phyloP scores from a whole-genome alignment of 2,113 vertebrate species.

The Lycocorax pyrrhopterus region DNA sequence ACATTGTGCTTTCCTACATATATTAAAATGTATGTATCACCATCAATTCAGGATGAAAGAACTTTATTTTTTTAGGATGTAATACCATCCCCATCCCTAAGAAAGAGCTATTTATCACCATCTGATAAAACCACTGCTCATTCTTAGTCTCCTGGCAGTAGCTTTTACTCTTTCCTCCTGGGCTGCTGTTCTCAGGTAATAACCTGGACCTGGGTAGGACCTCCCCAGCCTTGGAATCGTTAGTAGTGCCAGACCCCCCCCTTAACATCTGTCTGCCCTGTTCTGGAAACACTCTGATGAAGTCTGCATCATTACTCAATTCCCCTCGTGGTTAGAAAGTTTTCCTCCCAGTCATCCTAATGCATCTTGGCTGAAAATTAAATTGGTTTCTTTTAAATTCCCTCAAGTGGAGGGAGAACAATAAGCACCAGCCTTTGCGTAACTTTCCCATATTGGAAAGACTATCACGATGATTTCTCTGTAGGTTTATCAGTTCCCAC shows the following conservation, averaged over 20 bases:
- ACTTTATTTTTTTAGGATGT: background rate
- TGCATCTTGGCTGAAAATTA: conserved; percentile 61
- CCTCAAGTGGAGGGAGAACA: conserved; percentile 51
- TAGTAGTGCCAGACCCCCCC: conserved; percentile 11
- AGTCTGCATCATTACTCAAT: conserved; percentile 45
- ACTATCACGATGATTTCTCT: conserved; percentile 28
- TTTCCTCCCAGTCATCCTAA: conserved; percentile 54
- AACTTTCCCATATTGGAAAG: conserved; percentile 21
- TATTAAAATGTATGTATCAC: background rate
- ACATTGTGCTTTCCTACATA: background rate
- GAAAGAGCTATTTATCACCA: conserved; percentile 8
- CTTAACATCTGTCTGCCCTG: conserved; percentile 47
- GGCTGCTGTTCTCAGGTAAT: conserved; percentile 13
- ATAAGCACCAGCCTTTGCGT: conserved; percentile 38
- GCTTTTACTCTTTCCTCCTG: background rate
- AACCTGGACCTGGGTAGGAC: background rate
- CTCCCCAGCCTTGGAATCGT: background rate
- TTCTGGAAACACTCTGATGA: conserved; percentile 33
- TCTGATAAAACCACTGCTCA: background rate
- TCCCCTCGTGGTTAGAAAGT: conserved; percentile 30
- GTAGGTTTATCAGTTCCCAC: conserved; percentile 40
- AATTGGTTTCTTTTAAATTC: conserved; percentile 64
- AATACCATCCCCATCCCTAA: background rate
- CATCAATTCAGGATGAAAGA: background rate
- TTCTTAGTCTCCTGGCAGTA: background rate